Evolutionary conservation across 2,113 vertebrate species (phyloP).

Genomic region (Brienomyrus brachyistius): DNA sequence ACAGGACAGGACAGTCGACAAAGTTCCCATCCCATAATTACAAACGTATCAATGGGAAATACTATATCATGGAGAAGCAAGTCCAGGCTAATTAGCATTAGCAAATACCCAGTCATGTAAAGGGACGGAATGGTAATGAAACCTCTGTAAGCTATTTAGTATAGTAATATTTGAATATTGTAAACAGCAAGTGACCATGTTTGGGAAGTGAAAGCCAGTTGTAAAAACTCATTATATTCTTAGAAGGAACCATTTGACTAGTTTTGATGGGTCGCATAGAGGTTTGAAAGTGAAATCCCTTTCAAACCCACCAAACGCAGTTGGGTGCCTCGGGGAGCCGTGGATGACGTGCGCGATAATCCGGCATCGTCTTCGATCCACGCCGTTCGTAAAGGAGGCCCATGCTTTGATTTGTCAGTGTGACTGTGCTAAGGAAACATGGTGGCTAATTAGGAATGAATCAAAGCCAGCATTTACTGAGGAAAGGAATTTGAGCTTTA

Average conservation of each 20-base stretch:
- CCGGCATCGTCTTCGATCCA: neutral
- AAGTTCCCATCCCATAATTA: neutral
- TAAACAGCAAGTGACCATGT: neutral
- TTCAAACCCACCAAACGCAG: neutral
- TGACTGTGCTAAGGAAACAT: neutral
- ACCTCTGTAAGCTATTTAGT: neutral
- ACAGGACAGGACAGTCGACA: neutral
- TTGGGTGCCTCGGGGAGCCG: neutral
- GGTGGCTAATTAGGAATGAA: slow-evolving; percentile 15
- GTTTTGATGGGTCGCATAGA: neutral
- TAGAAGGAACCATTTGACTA: neutral
- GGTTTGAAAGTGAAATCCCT: neutral
- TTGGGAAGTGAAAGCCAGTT: neutral
- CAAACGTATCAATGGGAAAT: neutral
- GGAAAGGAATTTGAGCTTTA: slow-evolving; percentile 7
- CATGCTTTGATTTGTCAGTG: neutral
- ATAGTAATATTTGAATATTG: neutral
- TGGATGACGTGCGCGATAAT: neutral
- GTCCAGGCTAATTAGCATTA: neutral
- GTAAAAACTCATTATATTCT: neutral
- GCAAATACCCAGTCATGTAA: neutral
- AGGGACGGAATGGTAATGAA: neutral
- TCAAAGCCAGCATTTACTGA: slow-evolving; percentile 9
- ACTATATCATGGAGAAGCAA: neutral
- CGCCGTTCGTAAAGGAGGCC: neutral